These are phyloP conservation scores for Catostylus mosaicus DNA, from an alignment of 30 jellyfish, hydroid and myxozoan species.

Conservation along the genomic window DNA sequence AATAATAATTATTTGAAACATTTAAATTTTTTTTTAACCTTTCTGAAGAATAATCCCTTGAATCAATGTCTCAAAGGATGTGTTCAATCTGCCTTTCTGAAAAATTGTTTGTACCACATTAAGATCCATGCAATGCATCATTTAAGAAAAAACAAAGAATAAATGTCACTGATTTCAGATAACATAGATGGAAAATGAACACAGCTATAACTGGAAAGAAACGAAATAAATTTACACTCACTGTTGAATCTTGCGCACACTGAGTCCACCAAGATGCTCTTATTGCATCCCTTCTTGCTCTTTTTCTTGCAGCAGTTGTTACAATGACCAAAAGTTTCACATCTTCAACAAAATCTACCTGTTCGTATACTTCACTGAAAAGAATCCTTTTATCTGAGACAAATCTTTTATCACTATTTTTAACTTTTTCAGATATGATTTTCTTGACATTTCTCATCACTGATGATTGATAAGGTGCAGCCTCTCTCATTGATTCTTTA, in stretches of 20 bases:
- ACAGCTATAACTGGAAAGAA: background rate
- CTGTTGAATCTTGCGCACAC: conserved; percentile 43
- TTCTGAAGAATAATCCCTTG: no score
- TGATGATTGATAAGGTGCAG: conserved; percentile 29
- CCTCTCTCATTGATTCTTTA: conserved; percentile 2
- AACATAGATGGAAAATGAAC: background rate
- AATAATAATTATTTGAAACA: no score
- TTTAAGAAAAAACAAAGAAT: no score
- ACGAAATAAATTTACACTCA: background rate
- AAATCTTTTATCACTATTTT: conserved; percentile 45
- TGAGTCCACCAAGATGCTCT: conserved; percentile 70
- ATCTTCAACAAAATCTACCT: conserved; percentile 48
- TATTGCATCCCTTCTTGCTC: conserved; percentile 74
- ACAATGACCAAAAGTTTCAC: conserved; percentile 64
- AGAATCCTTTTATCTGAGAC: conserved; percentile 62
- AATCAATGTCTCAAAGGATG: no score
- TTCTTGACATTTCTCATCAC: conserved; percentile 38
- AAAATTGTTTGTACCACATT: no score
- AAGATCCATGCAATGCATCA: no score
- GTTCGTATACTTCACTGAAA: conserved; percentile 56
- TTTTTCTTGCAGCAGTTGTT: conserved; percentile 46
- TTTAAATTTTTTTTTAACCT: no score
- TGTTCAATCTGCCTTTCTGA: no score
- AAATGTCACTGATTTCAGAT: background rate
- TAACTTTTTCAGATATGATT: conserved; percentile 19